Percentiles rank a stretch among this genome's conserved stretches.
These are phyloP conservation scores for Periparus ater DNA, from an alignment of 2,797 vertebrate genomes.

Conservation along the genomic window DNA sequence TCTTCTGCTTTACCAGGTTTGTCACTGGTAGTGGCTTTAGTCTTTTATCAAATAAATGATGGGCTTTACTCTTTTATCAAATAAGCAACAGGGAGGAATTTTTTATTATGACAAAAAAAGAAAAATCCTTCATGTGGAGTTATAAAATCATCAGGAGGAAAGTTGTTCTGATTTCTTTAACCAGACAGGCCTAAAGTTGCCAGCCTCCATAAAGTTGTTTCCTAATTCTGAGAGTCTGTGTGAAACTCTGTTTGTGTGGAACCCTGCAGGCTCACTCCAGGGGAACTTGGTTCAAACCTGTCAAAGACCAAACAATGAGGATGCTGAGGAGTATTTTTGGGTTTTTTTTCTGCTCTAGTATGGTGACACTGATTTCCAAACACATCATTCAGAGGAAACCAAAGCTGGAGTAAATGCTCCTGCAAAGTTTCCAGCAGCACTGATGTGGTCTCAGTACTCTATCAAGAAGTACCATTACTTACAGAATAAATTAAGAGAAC, in stretches of 20 bases:
- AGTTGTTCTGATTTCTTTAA: constrained; percentile 12
- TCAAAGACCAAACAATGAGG: constrained; percentile 42
- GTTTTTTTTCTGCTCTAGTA: not conserved
- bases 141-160: not conserved
- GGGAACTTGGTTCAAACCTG: constrained; percentile 53
- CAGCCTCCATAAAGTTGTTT: constrained; percentile 12
- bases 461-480: not conserved
- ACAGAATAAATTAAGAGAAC: not conserved
- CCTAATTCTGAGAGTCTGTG: constrained; percentile 19
- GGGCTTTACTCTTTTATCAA: not conserved
- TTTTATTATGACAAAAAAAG: not conserved
- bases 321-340: not conserved
- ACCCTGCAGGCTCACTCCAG: constrained; percentile 66
- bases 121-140: not conserved
- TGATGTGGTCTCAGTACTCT: not conserved
- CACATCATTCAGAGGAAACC: not conserved
- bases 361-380: not conserved
- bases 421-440: not conserved
- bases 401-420: not conserved
- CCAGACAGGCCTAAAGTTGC: constrained; percentile 1
- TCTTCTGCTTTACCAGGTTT: not conserved
- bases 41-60: not conserved
- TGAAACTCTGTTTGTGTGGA: constrained; percentile 41
- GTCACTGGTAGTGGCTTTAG: not conserved
- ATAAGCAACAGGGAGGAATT: not conserved